phyloP scores from a whole-genome alignment of 2,797 vertebrate species.

The Thalassophryne amazonica region DNA sequence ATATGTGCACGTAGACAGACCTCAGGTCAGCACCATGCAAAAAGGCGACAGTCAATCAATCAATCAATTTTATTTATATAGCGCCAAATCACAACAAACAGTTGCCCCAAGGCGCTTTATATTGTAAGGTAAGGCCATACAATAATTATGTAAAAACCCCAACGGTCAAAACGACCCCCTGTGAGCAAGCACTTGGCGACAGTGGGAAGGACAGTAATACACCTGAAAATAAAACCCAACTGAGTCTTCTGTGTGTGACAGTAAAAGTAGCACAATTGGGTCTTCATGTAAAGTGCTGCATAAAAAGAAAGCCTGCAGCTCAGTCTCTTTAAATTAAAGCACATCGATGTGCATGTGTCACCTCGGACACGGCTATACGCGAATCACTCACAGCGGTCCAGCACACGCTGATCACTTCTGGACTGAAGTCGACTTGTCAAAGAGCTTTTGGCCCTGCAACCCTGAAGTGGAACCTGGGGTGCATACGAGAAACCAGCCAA shows the following conservation, averaged over 20 bases:
- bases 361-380: conserved; percentile 27
- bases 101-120: too few relatives aligned
- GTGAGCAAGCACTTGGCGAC: too few relatives aligned
- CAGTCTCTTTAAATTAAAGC: not conserved
- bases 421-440: conserved; percentile 49
- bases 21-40: conserved; percentile 6
- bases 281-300: not conserved
- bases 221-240: too few relatives aligned
- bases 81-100: too few relatives aligned
- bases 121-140: too few relatives aligned
- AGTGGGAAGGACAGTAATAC: too few relatives aligned
- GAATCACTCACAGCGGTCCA: conserved; percentile 30
- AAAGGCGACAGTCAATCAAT: too few relatives aligned
- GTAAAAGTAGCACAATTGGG: not conserved
- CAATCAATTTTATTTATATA: too few relatives aligned
- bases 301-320: not conserved
- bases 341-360: conserved; percentile 23
- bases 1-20: conserved; percentile 13
- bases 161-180: too few relatives aligned
- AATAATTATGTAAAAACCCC: too few relatives aligned
- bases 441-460: conserved; percentile 23
- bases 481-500: conserved; percentile 47
- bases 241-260: too few relatives aligned
- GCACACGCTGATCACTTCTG: conserved; percentile 41
- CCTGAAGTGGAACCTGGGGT: conserved; percentile 29